A percentile compares a stretch with the other conserved stretches of the same genome.
These are phyloP conservation scores for Papilio demoleus DNA, from an alignment of 2,888 invertebrate species.

Conservation along the genomic window DNA sequence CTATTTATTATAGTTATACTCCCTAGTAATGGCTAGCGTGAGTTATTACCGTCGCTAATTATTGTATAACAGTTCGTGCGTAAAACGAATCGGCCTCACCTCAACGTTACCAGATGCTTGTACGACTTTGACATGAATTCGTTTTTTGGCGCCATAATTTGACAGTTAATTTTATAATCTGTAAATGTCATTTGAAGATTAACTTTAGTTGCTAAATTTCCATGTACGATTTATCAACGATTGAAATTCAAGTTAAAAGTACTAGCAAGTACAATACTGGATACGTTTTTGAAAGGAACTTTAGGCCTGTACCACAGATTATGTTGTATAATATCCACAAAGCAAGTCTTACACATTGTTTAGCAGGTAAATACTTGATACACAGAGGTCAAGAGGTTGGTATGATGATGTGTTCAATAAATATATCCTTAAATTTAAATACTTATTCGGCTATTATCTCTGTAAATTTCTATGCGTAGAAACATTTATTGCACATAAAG, in stretches of 20 bases:
- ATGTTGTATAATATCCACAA: background rate
- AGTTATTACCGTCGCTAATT: constrained; percentile 50
- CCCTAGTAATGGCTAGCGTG: constrained; percentile 51
- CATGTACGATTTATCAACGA: background rate
- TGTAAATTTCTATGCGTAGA: background rate
- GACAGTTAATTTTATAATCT: constrained; percentile 9
- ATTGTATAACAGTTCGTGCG: constrained; percentile 29
- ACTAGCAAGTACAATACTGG: no score
- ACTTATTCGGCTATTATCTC: background rate
- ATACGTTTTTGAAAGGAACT: background rate
- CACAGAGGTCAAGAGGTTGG: background rate
- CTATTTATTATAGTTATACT: constrained; percentile 48
- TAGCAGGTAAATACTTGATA: background rate
- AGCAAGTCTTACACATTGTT: background rate
- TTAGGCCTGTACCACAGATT: background rate
- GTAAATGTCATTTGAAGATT: background rate
- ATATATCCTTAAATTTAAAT: background rate
- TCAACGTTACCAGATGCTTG: background rate
- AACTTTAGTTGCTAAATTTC: background rate
- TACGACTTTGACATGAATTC: constrained; percentile 7
- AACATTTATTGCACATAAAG: background rate
- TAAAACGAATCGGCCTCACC: constrained; percentile 16
- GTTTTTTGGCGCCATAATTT: constrained; percentile 14
- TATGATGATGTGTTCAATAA: no score
- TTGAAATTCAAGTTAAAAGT: no score